phyloP scores from a whole-genome alignment of 2,888 invertebrate genomes.

The Drosophila nr. perissopoda region DNA sequence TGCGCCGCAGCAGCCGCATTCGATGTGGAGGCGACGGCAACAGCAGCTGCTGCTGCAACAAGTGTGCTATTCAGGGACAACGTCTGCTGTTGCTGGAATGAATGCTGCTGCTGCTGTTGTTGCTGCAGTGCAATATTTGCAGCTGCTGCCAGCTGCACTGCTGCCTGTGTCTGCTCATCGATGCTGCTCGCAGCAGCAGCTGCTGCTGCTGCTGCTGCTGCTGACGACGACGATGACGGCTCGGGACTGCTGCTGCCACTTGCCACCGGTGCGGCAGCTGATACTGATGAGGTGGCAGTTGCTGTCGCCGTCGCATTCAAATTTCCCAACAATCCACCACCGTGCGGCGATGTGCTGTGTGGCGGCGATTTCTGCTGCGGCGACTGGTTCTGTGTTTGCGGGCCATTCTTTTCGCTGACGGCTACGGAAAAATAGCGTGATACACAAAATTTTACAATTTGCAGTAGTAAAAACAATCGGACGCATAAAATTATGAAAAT shows the following conservation, averaged over 20 bases:
- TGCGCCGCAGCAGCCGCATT: constrained; percentile 69
- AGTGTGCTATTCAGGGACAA: constrained; percentile 81
- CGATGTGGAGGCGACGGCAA: constrained; percentile 77
- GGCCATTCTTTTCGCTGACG: constrained; percentile 84
- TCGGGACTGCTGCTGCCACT: constrained; percentile 72
- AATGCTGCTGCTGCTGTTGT: constrained; percentile 82
- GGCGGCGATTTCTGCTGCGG: constrained; percentile 78
- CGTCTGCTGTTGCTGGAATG: constrained; percentile 84
- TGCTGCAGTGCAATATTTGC: constrained; percentile 84
- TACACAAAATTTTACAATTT: not conserved
- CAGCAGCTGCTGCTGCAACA: constrained; percentile 76
- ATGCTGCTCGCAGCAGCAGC: constrained; percentile 65
- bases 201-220: constrained; percentile 55
- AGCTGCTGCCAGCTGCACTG: constrained; percentile 80
- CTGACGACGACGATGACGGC: constrained; percentile 14
- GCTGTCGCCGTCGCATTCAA: constrained; percentile 80
- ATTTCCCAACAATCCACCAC: constrained; percentile 74
- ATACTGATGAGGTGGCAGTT: constrained; percentile 71
- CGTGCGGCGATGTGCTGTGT: constrained; percentile 75
- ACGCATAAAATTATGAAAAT: not conserved
- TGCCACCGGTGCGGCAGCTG: constrained; percentile 67
- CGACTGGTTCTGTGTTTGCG: constrained; percentile 78
- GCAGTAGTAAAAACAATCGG: not conserved
- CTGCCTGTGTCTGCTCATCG: constrained; percentile 78
- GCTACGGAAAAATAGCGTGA: constrained; percentile 42